These are phyloP conservation scores for Reticulitermes speratus DNA, from an alignment of 1,140 invertebrate species.

Conservation along the genomic window DNA sequence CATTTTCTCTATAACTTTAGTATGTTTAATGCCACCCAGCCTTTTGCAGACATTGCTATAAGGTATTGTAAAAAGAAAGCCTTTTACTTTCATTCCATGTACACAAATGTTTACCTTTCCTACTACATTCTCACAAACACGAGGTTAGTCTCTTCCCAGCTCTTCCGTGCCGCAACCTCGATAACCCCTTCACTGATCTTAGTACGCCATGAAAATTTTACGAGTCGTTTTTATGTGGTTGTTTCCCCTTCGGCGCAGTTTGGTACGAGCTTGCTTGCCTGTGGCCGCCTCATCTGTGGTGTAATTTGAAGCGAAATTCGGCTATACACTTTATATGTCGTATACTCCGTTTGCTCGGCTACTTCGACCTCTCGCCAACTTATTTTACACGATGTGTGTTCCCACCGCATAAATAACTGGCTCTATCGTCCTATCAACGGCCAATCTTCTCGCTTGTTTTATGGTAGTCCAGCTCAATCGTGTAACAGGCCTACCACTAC, in stretches of 20 bases:
- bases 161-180: not conserved
- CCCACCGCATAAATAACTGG: constrained; percentile 1
- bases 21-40: too few species aligned
- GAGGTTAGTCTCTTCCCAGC: not conserved
- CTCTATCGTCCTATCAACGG: not conserved
- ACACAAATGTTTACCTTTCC: not conserved
- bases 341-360: not conserved
- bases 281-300: not conserved
- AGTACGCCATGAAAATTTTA: constrained; percentile 16
- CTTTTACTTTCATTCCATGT: not conserved
- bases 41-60: too few species aligned
- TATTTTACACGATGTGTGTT: not conserved
- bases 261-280: not conserved
- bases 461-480: not conserved
- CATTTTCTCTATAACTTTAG: too few species aligned
- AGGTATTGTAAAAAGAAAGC: too few species aligned
- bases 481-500: too few species aligned
- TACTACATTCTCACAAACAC: not conserved
- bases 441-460: not conserved
- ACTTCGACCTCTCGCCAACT: not conserved
- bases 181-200: constrained; percentile 1
- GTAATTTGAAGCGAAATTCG: not conserved
- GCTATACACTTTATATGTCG: not conserved
- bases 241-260: not conserved
- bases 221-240: not conserved